Evolutionary conservation across 2,797 vertebrate species (phyloP).

Genomic region (Phataginus tetradactyla): DNA sequence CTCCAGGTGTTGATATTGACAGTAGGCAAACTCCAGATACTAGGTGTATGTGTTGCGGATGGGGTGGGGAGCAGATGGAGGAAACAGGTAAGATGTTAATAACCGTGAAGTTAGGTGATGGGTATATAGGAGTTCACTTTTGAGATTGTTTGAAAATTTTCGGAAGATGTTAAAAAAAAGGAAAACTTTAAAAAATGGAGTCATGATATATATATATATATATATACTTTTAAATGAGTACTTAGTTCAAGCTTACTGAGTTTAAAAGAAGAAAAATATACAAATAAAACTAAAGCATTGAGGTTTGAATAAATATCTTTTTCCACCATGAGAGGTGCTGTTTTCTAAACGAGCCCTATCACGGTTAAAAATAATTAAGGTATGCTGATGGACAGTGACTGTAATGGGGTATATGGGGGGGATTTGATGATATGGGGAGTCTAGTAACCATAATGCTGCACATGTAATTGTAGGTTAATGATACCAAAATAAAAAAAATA

Average conservation of each 20-base stretch:
- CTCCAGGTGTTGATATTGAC: not conserved
- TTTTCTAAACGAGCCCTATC: not conserved
- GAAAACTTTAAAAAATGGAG: not conserved
- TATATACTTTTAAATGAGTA: not conserved
- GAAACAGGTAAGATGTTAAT: not conserved
- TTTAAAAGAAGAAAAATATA: conserved; percentile 33
- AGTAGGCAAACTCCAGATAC: not conserved
- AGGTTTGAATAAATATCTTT: conserved; percentile 12
- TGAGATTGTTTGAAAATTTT: not conserved
- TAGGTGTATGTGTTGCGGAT: not conserved
- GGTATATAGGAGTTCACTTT: not conserved
- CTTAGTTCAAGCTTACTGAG: conserved; percentile 24
- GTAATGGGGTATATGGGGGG: no score
- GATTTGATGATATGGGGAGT: no score
- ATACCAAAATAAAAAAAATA: no score
- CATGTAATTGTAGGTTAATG: no score
- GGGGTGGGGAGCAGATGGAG: no score
- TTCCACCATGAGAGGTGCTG: not conserved
- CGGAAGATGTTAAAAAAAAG: not conserved
- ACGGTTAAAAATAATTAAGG: conserved; percentile 7
- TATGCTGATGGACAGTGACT: not conserved
- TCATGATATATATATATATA: not conserved
- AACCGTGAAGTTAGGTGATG: not conserved
- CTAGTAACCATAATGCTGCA: no score
- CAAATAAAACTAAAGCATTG: not conserved